These are phyloP conservation scores for Drosophila mercatorum DNA, from an alignment of 2,888 invertebrate species.

Conservation along the genomic window DNA sequence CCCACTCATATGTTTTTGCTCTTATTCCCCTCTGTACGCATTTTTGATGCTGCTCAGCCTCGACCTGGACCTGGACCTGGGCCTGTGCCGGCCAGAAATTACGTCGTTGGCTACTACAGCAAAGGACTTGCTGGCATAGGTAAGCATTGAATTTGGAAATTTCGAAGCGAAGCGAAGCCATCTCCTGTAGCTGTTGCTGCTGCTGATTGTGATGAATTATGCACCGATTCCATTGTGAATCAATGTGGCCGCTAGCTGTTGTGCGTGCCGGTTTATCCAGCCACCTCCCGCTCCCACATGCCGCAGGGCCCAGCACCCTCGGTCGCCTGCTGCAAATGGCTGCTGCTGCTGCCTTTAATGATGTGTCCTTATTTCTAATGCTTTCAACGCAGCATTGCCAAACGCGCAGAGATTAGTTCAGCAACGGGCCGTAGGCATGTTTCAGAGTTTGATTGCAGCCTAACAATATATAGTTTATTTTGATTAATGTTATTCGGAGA, in stretches of 20 bases:
- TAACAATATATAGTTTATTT: conserved; percentile 12
- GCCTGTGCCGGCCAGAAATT: conserved; percentile 53
- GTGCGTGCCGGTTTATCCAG: conserved; percentile 20
- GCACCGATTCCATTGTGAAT: conserved; percentile 59
- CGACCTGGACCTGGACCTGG: conserved; percentile 29
- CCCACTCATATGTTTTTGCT: conserved; percentile 12
- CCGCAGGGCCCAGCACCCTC: conserved; percentile 6
- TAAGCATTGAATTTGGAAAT: conserved; percentile 48
- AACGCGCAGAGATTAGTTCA: conserved; percentile 52
- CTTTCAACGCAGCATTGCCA: conserved; percentile 62
- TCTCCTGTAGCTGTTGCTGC: conserved; percentile 59
- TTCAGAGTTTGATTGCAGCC: conserved; percentile 9
- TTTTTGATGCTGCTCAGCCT: conserved; percentile 58
- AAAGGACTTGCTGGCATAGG: conserved; percentile 35
- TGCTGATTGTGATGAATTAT: conserved; percentile 77
- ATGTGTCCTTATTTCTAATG: conserved; percentile 73
- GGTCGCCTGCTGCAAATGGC: conserved; percentile 14
- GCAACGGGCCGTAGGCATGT: conserved; percentile 31
- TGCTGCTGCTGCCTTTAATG: conserved; percentile 60
- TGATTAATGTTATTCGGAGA: conserved; percentile 39
- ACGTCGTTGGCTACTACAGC: conserved; percentile 32
- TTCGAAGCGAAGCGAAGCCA: conserved; percentile 49
- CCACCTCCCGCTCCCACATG: not conserved
- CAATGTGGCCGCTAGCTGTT: conserved; percentile 5
- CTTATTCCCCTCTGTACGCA: conserved; percentile 47